Evolutionary conservation across 2,888 invertebrate species (phyloP), one percentile per base, ranked within the genome.

Genomic region (Terebella lapidaria): DNA sequence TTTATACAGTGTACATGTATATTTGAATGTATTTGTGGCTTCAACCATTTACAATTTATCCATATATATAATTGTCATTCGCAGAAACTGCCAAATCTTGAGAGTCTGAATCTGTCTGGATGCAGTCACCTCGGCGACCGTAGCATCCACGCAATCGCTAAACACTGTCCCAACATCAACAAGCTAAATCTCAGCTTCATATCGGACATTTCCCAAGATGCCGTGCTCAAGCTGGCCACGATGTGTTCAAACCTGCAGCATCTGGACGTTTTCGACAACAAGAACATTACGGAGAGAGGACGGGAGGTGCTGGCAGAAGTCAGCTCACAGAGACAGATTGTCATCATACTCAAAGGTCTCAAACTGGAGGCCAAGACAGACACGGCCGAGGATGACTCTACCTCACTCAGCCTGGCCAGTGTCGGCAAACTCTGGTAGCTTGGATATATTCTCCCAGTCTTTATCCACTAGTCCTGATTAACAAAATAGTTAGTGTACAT

Each of bases 101-200:
- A 72, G 59, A 69, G 68, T 1, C 61, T 77, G 18, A 74, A 70
- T 60, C 55, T 77, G 29, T 64, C 71, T 25, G 67, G 68, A 1
- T 76, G 76, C 64, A 67, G 67, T 54, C 73, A 76, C 63, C 35
- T 77, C 26, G 76, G 74, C 18, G 73, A 74, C 58, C 65, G 68
- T 28, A 62, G 71, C 2, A 46, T 74, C 15, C 56, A 59, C 3
- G 63, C 70, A 3, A 57, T 76, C 45, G 54, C 56, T 35, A 72
- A 69, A 64, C 62, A 69, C 56, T 63, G 66, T 28, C 66, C 65
- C 26, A 63, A 71, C 3, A 53, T 77, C 3, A 52, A 61, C 47
- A 61, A 71, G 18, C 61, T 77, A 0, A 73, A 74, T 52, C 63
- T 74, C 1, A 67, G 70, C 22, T 65, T 63, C 56, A 70, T 73